A percentile compares a stretch with the other conserved stretches of the same genome.
These are phyloP conservation scores for Brachionus asplanchnoidis DNA, from an alignment of 1,140 invertebrate species.

Conservation along the genomic window DNA sequence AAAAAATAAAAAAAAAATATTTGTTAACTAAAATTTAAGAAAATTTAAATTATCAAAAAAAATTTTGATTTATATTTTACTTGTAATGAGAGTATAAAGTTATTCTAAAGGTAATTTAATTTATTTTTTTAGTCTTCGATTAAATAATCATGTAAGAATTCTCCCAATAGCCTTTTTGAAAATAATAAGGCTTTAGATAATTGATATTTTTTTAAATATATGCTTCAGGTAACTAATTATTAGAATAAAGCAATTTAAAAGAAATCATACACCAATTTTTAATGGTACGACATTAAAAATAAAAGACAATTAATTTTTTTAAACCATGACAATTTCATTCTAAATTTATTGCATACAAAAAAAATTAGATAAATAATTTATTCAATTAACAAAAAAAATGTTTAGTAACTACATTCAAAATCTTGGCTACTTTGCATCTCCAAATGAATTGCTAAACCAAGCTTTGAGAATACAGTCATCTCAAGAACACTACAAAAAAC, in stretches of 20 bases:
- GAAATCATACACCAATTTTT: neutral
- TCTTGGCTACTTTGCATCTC: neutral
- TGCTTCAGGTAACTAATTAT: neutral
- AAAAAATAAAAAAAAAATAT: no score
- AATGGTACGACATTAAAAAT: neutral
- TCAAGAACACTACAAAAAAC: neutral
- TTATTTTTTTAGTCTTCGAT: no score
- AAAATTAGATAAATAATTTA: neutral
- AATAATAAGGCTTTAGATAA: neutral
- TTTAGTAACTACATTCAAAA: neutral
- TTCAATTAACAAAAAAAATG: neutral
- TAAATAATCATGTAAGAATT: no score
- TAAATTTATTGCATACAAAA: no score
- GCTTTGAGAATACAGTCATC: neutral
- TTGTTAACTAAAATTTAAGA: no score
- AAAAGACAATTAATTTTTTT: neutral
- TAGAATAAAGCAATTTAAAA: neutral
- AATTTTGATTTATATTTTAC: no score
- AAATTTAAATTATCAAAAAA: no score
- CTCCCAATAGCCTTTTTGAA: no score
- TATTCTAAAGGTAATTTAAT: no score
- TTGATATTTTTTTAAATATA: neutral
- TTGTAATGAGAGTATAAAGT: no score
- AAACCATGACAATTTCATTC: neutral
- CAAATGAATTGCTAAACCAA: neutral